These are phyloP conservation scores for Phenganax marumi DNA, from an alignment of 92 coral and sea anemone species.

Conservation along the genomic window DNA sequence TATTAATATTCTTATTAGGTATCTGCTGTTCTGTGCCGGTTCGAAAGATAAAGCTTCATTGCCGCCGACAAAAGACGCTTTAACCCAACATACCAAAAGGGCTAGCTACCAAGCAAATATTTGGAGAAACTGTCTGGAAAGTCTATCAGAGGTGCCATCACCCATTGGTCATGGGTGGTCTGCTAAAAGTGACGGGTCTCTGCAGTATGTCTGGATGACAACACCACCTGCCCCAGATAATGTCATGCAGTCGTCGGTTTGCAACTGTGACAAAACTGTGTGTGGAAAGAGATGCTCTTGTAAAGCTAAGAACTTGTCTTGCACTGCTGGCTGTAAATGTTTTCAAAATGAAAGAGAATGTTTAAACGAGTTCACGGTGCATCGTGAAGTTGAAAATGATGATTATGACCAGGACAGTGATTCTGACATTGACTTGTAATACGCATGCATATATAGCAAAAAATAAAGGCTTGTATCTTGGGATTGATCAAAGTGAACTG, in stretches of 20 bases:
- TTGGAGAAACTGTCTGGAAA: slow-evolving; percentile 9
- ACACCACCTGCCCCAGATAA: too few species aligned
- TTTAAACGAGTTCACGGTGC: too few species aligned
- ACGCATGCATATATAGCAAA: too few species aligned
- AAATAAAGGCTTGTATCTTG: too few species aligned
- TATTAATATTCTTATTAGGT: background rate
- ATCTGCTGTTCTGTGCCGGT: slow-evolving; percentile 9
- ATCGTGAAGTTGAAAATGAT: too few species aligned
- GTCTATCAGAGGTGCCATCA: background rate
- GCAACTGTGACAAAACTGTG: background rate
- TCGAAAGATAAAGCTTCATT: slow-evolving; percentile 22
- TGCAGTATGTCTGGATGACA: background rate
- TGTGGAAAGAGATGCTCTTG: background rate
- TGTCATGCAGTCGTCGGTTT: too few species aligned
- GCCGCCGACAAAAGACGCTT: slow-evolving; percentile 15
- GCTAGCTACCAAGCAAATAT: slow-evolving; percentile 1
- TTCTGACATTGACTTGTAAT: too few species aligned
- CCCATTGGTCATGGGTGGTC: slow-evolving; percentile 9
- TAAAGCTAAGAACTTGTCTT: background rate
- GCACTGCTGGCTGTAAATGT: slow-evolving; percentile 10
- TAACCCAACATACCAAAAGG: background rate
- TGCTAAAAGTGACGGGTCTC: slow-evolving; percentile 9
- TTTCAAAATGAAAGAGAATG: too few species aligned
- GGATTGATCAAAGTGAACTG: too few species aligned
- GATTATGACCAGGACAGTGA: too few species aligned